A percentile compares a stretch with the other conserved stretches of the same genome.
These are phyloP conservation scores for Halcyon leucocephala DNA, from an alignment of 2,797 vertebrate genomes.

Conservation along the genomic window DNA sequence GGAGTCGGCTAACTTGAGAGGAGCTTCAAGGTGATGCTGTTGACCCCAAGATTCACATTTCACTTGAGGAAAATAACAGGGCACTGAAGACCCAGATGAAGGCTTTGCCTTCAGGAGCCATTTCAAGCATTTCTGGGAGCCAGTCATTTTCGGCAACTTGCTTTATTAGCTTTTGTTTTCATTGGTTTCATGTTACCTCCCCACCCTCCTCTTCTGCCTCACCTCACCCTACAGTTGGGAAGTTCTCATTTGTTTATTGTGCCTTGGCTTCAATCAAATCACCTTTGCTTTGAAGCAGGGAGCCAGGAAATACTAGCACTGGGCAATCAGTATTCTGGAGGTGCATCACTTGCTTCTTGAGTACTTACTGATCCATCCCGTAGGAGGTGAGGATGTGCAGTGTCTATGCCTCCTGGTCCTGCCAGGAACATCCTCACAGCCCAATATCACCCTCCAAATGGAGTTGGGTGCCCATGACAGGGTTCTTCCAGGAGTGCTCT, in stretches of 20 bases:
- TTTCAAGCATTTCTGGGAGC: neutral
- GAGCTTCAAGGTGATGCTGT: neutral
- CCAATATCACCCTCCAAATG: neutral
- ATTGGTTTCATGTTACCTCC: neutral
- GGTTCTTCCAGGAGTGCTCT: slow-evolving; percentile 35
- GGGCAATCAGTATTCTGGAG: slow-evolving; percentile 17
- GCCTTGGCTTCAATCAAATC: neutral
- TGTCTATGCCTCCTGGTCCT: neutral
- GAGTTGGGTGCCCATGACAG: neutral
- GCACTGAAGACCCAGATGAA: neutral
- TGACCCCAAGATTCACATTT: neutral
- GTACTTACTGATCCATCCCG: neutral
- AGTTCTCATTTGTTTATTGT: neutral
- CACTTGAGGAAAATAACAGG: neutral
- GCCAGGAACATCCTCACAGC: neutral
- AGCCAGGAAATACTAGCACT: neutral
- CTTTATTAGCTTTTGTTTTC: neutral
- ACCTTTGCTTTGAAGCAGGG: neutral
- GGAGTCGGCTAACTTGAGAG: neutral
- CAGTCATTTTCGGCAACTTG: neutral
- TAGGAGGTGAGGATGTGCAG: neutral
- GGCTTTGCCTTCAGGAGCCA: neutral
- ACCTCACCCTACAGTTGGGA: neutral
- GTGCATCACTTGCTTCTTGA: neutral
- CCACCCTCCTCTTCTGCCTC: neutral